Base-by-base conservation (phyloP, 2,888 invertebrate species). In the Tromatobia lineatoria region DNA sequence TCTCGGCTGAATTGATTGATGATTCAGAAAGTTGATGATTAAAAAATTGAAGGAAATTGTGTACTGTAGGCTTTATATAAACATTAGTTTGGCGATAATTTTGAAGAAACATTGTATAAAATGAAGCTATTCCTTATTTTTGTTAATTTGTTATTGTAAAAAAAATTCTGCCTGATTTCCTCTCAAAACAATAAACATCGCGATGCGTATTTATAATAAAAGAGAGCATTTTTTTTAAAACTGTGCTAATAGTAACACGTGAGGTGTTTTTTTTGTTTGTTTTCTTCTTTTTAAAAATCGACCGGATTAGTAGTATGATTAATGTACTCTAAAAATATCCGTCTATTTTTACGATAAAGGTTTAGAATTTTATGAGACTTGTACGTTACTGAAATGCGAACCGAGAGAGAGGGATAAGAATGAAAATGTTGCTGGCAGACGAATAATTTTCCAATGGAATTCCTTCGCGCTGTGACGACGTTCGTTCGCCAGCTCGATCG, bases 401-500 rank as follows among this genome's bases (percentile, higher is more conserved):
- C 3, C 3, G 29, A 29, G 29, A 13, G 42, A n/a, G 47, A 42
- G 47, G 25, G 47, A 45, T 47, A 15, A 11, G 34, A 42, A 75
- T 52, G 52, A 66, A 70, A 70, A 64, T 13, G 57, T 69, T 11
- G 34, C 15, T 45, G 23, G 34, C 20, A 13, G 61, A 70, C 18
- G 38, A 70, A 80, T 42, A 70, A 76, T 29, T 76, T 76, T 70
- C 61, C 29, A 50, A 61, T 61, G 66, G 20, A 69, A 77, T 79
- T 70, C 52, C 52, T 54, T 61, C 42, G 50, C 61, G 81, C 70
- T 52, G 69, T 59, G 54, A 77, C 76, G 80, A 85, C 77, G 83
- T 83, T 59, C 66, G 69, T 67, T 61, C 69, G 74, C 61, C 74
- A 70, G 76, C 61, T 78, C 76, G 74, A 83, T 88, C 89, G 89